Evolutionary conservation across 2,797 vertebrate genomes (phyloP), one percentile per base, ranked within the genome.

Genomic region (Sebastes goodei): DNA sequence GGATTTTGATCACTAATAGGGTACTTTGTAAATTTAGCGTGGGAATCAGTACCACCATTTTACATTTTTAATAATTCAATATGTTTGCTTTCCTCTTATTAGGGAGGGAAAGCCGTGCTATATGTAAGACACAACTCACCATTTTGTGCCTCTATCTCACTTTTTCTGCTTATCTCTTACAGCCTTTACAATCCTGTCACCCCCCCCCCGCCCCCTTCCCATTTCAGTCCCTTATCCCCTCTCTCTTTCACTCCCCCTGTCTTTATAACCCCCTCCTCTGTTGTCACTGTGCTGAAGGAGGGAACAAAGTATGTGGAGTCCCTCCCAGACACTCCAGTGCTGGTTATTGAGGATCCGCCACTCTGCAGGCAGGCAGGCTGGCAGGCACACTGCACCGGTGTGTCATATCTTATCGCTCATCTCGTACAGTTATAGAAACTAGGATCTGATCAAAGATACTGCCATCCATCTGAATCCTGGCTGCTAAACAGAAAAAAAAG

Each of bases 241-340:
- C 74, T 82, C 69, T 69, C 77, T 76, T 80, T 66, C 55, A 63
- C 57, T 76, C 21, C 60, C 69, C 59, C 74, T 27, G 14, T 74
- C 74, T 81, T 62, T 52, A 62, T 53, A 59, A 52, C 53, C 29
- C 72, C 66, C 70, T 59, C 56, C 25, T 17, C 57, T 74, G 74
- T 69, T 76, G 76, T 83, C 80, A 85, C 84, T 78, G 80, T 33
- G 78, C 82, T 81, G 72, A 85, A 84, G 74, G 87, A 82, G 84
- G 86, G 60, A 87, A 82, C 75, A 75, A 86, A 91, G 86, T 89
- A 88, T 87, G 87, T 81, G 64, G 80, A 89, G 86, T 89, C 87
- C 84, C 86, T 90, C 87, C 85, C 85, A 75, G 86, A 88, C 78
- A 53, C 83, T 83, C 74, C 69, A 53, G 76, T 80, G 79, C 81